Conservation (phyloP, 2,113 vertebrate species). For the Prolemur simus region DNA sequence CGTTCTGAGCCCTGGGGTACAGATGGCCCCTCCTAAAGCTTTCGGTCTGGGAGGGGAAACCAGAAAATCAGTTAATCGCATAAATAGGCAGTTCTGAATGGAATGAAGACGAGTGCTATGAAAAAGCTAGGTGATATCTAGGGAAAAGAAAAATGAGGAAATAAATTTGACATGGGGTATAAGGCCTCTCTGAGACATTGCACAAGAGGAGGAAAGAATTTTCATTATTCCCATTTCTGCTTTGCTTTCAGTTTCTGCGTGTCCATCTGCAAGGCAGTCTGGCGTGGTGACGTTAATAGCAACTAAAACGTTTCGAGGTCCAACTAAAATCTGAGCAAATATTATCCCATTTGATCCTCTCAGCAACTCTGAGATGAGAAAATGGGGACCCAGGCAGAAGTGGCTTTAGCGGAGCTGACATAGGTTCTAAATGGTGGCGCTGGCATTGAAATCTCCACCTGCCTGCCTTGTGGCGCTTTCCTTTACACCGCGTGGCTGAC, state of each 20-base stretch:
- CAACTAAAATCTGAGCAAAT: not conserved
- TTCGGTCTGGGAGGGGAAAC: not conserved
- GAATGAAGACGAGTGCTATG: not conserved
- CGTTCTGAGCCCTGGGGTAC: not conserved
- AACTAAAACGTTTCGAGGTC: not conserved
- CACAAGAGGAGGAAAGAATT: not conserved
- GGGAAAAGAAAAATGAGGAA: not conserved
- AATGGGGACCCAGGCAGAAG: not conserved
- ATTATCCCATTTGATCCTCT: not conserved
- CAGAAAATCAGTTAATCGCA: not conserved
- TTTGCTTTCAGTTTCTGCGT: not conserved
- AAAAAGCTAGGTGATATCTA: not conserved
- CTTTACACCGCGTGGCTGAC: accelerated
- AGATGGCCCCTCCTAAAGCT: not conserved
- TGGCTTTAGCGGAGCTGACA: not conserved
- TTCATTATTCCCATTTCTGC: not conserved
- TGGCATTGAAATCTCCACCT: not conserved
- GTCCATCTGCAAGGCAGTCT: not conserved
- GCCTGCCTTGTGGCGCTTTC: not conserved
- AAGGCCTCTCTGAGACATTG: not conserved
- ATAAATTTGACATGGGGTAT: not conserved
- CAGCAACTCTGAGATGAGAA: not conserved
- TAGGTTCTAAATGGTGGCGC: not conserved
- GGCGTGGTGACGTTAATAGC: not conserved
- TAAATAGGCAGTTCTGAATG: not conserved